Conservation (phyloP, 2,888 invertebrate genomes). For the Himalopsyche japonica region DNA sequence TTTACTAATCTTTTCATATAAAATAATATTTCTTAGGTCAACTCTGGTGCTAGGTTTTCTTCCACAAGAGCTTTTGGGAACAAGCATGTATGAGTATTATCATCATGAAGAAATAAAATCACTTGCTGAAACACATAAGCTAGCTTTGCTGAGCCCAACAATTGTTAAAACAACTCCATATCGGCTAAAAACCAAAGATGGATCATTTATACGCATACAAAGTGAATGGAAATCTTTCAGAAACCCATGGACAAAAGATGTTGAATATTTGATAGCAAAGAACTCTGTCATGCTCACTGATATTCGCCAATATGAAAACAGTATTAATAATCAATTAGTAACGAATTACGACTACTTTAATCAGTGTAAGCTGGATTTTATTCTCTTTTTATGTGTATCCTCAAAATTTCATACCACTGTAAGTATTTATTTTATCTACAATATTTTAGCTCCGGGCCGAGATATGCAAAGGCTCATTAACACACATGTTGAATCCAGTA, state of each 20-base stretch:
- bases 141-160: constrained; percentile 68
- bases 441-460: constrained; percentile 55
- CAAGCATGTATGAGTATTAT: constrained; percentile 92
- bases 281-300: constrained; percentile 67
- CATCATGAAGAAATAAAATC: constrained; percentile 78
- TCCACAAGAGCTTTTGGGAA: constrained; percentile 90
- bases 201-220: constrained; percentile 69
- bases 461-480: constrained; percentile 73
- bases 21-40: constrained; percentile 63
- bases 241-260: constrained; percentile 95
- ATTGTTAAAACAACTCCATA: constrained; percentile 72
- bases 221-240: constrained; percentile 88
- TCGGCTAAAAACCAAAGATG: constrained; percentile 79
- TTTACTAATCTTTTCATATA: background rate
- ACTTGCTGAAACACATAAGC: constrained; percentile 82
- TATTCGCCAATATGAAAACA: constrained; percentile 45
- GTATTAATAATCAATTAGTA: constrained; percentile 46
- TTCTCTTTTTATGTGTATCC: background rate
- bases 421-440: background rate
- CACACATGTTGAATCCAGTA: constrained; percentile 79
- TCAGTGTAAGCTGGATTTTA: constrained; percentile 51
- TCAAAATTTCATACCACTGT: too few relatives aligned
- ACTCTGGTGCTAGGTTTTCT: constrained; percentile 87
- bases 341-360: constrained; percentile 60
- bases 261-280: constrained; percentile 87